Percentiles rank a stretch among this genome's conserved stretches.
Evolutionary conservation across 2,797 vertebrate species (phyloP).

Genomic region (Mycteria americana): DNA sequence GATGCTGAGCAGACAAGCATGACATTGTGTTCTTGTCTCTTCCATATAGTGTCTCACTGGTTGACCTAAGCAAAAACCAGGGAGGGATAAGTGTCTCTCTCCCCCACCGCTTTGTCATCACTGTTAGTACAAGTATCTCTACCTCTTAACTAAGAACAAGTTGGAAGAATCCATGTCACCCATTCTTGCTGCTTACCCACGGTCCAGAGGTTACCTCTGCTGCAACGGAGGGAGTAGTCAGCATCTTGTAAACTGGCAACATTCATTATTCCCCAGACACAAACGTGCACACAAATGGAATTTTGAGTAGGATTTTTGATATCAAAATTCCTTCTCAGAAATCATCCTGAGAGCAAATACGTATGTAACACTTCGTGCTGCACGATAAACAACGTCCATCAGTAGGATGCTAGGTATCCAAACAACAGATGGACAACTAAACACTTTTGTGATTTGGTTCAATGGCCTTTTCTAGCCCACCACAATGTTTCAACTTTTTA

Average conservation of each 20-base stretch:
- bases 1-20: not conserved
- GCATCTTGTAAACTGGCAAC: not conserved
- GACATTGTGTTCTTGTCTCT: not conserved
- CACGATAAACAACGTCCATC: not conserved
- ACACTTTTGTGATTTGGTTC: not conserved
- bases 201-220: not conserved
- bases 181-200: not conserved
- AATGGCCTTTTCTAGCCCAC: not conserved
- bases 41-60: not conserved
- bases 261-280: not conserved
- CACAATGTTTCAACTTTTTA: not conserved
- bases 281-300: not conserved
- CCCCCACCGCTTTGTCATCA: not conserved
- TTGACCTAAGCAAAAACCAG: not conserved
- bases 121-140: not conserved
- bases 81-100: not conserved
- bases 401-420: not conserved
- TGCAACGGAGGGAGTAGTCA: not conserved
- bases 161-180: not conserved
- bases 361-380: not conserved
- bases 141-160: not conserved
- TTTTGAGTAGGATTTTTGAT: not conserved
- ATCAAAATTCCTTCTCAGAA: not conserved
- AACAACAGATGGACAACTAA: not conserved
- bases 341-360: not conserved